These are phyloP conservation scores for Mantis religiosa DNA, from an alignment of 2,888 invertebrate species.

Conservation along the genomic window DNA sequence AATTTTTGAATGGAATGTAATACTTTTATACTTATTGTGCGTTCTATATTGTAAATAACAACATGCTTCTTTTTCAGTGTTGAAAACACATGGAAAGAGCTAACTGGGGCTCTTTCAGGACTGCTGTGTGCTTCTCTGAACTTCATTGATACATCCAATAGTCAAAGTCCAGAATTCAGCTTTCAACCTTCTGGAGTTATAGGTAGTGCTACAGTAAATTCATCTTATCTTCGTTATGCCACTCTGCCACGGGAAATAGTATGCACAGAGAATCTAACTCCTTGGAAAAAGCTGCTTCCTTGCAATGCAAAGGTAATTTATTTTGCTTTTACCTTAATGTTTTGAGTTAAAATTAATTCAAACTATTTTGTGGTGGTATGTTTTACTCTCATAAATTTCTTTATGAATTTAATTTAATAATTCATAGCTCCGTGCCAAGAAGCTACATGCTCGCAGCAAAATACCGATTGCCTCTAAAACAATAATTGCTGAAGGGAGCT, in stretches of 20 bases:
- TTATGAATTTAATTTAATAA: too few species aligned
- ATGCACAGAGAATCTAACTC: conserved; percentile 97
- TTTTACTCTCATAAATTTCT: too few species aligned
- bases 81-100: conserved; percentile 79
- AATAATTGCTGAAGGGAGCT: too few species aligned
- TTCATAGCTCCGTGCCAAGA: too few species aligned
- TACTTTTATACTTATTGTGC: too few species aligned
- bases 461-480: too few species aligned
- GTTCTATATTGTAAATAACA: not conserved
- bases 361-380: too few species aligned
- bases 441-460: too few species aligned
- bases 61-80: conserved; percentile 51
- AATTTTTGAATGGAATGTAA: too few species aligned
- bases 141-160: conserved; percentile 83
- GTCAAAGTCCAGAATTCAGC: conserved; percentile 76
- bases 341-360: not conserved
- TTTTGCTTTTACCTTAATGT: not conserved
- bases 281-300: conserved; percentile 95
- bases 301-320: conserved; percentile 72
- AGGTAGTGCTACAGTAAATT: conserved; percentile 47
- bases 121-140: conserved; percentile 94
- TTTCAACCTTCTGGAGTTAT: conserved; percentile 72
- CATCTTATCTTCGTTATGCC: conserved; percentile 69
- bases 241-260: conserved; percentile 93
- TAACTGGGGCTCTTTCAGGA: conserved; percentile 89